Evolutionary conservation across 2,888 invertebrate genomes (phyloP), one percentile per base, ranked within the genome.

Genomic region (Lycophotia porphyrea): DNA sequence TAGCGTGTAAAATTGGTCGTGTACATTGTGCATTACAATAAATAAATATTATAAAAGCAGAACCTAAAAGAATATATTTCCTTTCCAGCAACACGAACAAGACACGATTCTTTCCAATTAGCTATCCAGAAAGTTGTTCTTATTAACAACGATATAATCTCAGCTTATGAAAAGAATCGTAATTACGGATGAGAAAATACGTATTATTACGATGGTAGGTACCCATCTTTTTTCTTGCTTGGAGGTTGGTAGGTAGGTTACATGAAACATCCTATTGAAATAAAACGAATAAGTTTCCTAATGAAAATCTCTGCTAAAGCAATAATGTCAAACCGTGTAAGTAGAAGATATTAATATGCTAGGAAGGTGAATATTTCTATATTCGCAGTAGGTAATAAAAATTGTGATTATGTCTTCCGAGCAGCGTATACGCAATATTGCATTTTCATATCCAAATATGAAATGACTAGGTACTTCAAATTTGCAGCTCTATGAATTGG

Each of bases 41-140:
- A n/a, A n/a, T n/a, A n/a, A n/a, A n/a, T 2, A n/a, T 27, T 21
- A 71, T 36, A 21, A 21, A 21, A 42, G 24, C n/a, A 49, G 9
- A 44, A 34, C n/a, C 21, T 31, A 15, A n/a, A 27, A 31, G 27
- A 55, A 44, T 0, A 52, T 1, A 7, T 44, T 72, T 31, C n/a
- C 13, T 5, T n/a, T 63, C 8, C 27, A 42, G 63, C 5, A 49
- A 24, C 24, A 15, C 36, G n/a, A 64, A 71, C 27, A 71, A 44
- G 49, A 52, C 60, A 66, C 61, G 39, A 63, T 47, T 75, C 36
- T n/a, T 66, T n/a, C 72, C 66, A 77, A 78, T 78, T 78, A 78
- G 42, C 42, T 71, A 24, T n/a, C 15, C 31, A 18, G 47, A 64
- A 61, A 66, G n/a, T 71, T 61, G 61, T 63, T 66, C 76, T 60